Percentiles rank a stretch among this genome's conserved stretches.
Evolutionary conservation across 2,113 vertebrate species (phyloP).

Genomic region (Sinocyclocheilus grahami): DNA sequence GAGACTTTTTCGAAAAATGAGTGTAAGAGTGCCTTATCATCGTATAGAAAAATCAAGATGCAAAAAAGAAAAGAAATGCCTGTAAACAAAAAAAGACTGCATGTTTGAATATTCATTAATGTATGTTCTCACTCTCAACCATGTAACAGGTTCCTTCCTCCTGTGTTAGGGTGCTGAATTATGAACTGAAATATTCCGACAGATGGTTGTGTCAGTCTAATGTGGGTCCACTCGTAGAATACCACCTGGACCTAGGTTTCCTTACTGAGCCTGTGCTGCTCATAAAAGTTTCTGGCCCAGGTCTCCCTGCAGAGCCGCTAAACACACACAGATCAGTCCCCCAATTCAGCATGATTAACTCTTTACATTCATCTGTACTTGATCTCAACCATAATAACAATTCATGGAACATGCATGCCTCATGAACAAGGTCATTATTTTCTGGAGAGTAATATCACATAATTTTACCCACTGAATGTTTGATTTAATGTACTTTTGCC

Average conservation of each 20-base stretch:
- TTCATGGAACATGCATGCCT: background rate
- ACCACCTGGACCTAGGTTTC: slow-evolving; percentile 48
- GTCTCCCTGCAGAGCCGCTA: background rate
- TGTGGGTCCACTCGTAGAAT: slow-evolving; percentile 33
- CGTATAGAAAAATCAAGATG: background rate
- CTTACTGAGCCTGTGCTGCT: slow-evolving; percentile 18
- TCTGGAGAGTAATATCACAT: background rate
- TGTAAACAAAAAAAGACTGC: background rate
- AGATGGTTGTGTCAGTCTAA: slow-evolving; percentile 50
- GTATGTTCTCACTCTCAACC: too few species aligned
- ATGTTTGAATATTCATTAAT: too few species aligned
- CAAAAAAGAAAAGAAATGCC: background rate
- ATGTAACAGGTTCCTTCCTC: slow-evolving; percentile 10
- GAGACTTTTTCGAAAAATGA: background rate
- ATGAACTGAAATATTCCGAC: slow-evolving; percentile 32
- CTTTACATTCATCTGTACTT: background rate
- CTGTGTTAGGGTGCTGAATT: slow-evolving; percentile 6
- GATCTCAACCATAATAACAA: background rate
- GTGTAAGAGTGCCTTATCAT: background rate
- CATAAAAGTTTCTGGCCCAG: background rate
- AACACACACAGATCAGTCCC: background rate
- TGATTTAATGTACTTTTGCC: slow-evolving; percentile 24
- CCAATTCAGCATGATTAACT: background rate
- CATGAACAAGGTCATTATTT: background rate
- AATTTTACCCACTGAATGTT: background rate